A percentile compares a stretch with the other conserved stretches of the same genome.
These are phyloP conservation scores for Leptonema lineaticorne DNA, from an alignment of 1,140 invertebrate species.

Conservation along the genomic window DNA sequence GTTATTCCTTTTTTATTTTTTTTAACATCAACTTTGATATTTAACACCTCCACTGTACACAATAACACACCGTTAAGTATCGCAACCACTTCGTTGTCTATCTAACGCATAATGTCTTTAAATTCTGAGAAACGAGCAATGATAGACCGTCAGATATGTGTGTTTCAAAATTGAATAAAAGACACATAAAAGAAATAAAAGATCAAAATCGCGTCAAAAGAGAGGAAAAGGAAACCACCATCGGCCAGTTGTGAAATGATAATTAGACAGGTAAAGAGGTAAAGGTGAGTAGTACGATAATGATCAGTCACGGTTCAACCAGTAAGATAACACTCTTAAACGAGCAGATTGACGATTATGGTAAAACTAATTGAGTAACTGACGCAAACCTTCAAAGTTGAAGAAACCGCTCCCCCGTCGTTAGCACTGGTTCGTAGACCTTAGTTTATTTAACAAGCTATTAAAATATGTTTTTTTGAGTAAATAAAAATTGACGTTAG, in stretches of 20 bases:
- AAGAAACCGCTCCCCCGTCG: not conserved
- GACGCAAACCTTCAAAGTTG: not conserved
- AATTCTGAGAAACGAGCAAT: not conserved
- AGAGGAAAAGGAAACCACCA: not conserved
- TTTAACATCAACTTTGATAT: conserved; percentile 6
- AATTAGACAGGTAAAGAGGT: not conserved
- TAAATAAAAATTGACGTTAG: too few relatives aligned
- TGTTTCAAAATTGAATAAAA: not conserved
- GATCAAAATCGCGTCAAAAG: not conserved
- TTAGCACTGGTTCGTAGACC: too few relatives aligned
- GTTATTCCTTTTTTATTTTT: not conserved
- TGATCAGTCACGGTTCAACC: not conserved
- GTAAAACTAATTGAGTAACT: conserved; percentile 9
- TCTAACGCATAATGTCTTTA: not conserved
- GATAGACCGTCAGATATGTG: not conserved
- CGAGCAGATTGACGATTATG: conserved; percentile 14
- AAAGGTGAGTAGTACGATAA: not conserved
- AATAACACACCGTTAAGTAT: not conserved
- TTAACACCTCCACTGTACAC: conserved; percentile 17
- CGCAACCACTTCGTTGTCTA: not conserved
- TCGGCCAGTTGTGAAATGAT: not conserved
- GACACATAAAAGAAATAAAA: not conserved
- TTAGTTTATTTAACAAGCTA: too few relatives aligned
- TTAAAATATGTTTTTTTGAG: too few relatives aligned
- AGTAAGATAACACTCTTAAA: conserved; percentile 1